Percentiles rank a stretch among this genome's conserved stretches.
phyloP scores from a whole-genome alignment of 2,113 vertebrate genomes.

The Pterocles orientalis region DNA sequence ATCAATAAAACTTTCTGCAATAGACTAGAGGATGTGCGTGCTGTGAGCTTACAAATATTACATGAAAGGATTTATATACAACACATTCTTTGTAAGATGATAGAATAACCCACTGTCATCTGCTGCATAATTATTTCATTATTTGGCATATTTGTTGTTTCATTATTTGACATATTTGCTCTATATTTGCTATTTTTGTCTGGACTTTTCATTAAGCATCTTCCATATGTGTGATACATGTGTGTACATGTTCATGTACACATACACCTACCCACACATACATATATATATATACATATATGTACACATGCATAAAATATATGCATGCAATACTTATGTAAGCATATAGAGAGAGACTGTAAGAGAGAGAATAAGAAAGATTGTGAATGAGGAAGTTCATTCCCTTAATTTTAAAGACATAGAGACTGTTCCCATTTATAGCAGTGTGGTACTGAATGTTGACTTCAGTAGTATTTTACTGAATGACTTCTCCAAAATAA shows the following conservation, averaged over 20 bases:
- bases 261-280: background rate
- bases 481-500: background rate
- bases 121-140: background rate
- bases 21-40: constrained; percentile 6
- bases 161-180: constrained; percentile 20
- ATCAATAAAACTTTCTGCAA: constrained; percentile 61
- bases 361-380: background rate
- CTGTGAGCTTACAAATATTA: constrained; percentile 59
- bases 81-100: background rate
- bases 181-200: background rate
- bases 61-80: constrained; percentile 16
- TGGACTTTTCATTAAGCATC: background rate
- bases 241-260: background rate
- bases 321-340: background rate
- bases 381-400: background rate
- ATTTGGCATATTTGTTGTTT: constrained; percentile 22
- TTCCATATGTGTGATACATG: background rate
- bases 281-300: accelerated
- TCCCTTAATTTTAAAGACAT: background rate
- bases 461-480: background rate
- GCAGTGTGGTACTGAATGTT: background rate
- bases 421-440: background rate
- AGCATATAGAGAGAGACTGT: background rate
- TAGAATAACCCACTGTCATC: constrained; percentile 2
- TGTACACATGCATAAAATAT: accelerated